Evolutionary conservation across 2,888 invertebrate species (phyloP).

Genomic region (Lithophane socia): DNA sequence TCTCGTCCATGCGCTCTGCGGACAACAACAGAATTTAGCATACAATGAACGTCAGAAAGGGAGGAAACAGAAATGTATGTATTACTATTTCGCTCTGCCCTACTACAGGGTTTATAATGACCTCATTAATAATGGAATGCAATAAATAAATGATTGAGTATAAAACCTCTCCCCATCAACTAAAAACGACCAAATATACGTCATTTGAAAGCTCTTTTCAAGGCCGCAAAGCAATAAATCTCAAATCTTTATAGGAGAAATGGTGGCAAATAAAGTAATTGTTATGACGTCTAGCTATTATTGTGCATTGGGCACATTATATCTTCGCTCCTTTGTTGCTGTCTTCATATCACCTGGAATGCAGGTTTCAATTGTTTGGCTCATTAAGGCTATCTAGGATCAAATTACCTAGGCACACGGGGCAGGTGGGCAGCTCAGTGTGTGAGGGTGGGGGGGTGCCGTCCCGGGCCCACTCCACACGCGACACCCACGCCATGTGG

Average conservation of each 20-base stretch:
- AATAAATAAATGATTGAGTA: too few relatives aligned
- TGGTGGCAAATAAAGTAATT: neutral
- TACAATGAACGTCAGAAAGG: neutral
- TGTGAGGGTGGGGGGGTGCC: slow-evolving; percentile 93
- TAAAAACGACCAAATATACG: neutral
- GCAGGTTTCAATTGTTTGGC: neutral
- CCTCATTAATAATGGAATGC: neutral
- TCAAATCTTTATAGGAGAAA: neutral
- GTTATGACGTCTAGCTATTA: neutral
- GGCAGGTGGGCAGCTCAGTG: slow-evolving; percentile 99
- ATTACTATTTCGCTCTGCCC: neutral
- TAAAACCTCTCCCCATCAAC: neutral
- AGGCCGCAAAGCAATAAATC: neutral
- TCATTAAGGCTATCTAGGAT: neutral
- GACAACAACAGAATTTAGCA: neutral
- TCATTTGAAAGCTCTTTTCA: neutral
- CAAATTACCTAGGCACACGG: slow-evolving; percentile 94
- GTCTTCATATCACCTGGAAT: neutral
- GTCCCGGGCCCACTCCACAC: slow-evolving; percentile 96
- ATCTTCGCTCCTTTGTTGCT: neutral
- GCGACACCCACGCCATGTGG: slow-evolving; percentile 98
- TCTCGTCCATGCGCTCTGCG: slow-evolving; percentile 98
- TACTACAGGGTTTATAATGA: neutral
- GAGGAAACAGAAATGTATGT: neutral
- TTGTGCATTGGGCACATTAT: neutral